These are phyloP conservation scores for Sarcophaga carnaria DNA, from an alignment of 2,888 invertebrate genomes.

Conservation along the genomic window DNA sequence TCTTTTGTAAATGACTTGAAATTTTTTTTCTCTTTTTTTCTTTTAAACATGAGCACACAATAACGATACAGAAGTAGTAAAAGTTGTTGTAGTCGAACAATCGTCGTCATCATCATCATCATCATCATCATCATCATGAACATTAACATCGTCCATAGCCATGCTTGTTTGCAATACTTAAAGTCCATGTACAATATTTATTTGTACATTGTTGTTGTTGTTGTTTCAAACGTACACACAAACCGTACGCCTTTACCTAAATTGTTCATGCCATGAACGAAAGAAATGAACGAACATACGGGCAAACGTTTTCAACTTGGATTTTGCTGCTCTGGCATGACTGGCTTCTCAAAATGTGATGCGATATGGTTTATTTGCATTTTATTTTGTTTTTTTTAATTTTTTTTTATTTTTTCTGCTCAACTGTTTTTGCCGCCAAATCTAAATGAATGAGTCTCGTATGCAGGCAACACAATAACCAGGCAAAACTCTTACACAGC, in stretches of 20 bases:
- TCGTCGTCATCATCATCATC: not conserved
- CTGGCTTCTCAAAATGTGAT: conserved; percentile 41
- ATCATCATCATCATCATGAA: too few species aligned
- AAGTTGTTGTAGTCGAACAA: conserved; percentile 31
- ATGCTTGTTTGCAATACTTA: not conserved
- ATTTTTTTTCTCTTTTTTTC: too few species aligned
- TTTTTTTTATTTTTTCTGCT: conserved; percentile 18
- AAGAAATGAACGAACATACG: too few species aligned
- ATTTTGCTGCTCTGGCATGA: conserved; percentile 55
- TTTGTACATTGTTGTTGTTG: not conserved
- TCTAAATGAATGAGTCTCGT: conserved; percentile 65
- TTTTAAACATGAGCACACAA: too few species aligned
- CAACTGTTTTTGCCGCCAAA: conserved; percentile 62
- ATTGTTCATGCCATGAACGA: conserved; percentile 70
- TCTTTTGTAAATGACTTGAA: conserved; percentile 5
- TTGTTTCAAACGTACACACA: too few species aligned
- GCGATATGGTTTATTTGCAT: conserved; percentile 33
- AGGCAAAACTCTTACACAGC: not conserved
- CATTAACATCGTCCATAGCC: not conserved
- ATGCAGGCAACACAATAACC: conserved; percentile 40
- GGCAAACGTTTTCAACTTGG: conserved; percentile 59
- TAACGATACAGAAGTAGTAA: conserved; percentile 27
- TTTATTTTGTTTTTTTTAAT: not conserved
- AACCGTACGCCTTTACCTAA: conserved; percentile 35
- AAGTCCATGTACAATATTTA: not conserved